Evolutionary conservation across 2,113 vertebrate species (phyloP).

Genomic region (Saguinus midas): DNA sequence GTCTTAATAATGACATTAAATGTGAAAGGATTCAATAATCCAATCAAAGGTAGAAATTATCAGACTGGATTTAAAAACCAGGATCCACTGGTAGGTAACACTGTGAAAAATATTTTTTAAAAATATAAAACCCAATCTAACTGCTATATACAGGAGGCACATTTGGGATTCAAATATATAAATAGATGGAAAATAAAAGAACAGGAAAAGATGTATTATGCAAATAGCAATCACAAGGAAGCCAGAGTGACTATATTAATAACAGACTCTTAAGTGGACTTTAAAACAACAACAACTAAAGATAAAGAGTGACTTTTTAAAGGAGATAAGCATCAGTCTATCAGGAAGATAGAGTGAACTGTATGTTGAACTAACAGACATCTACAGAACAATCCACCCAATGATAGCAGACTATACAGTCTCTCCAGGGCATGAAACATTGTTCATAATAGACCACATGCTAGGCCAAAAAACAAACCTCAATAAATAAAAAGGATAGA

Average conservation of each 20-base stretch:
- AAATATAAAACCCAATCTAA: no score
- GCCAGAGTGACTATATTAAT: not conserved
- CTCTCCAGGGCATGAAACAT: not conserved
- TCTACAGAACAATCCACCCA: not conserved
- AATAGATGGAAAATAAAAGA: not conserved
- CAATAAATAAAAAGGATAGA: not conserved
- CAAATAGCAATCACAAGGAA: not conserved
- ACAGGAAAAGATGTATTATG: not conserved
- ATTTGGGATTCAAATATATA: constrained; percentile 17
- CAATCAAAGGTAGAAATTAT: not conserved
- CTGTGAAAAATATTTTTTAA: no score
- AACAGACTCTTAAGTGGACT: not conserved
- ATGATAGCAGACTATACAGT: not conserved
- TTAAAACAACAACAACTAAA: not conserved
- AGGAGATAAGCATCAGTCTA: not conserved
- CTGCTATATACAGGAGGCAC: not conserved
- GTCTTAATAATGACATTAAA: not conserved
- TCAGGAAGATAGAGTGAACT: not conserved
- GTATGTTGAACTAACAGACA: not conserved
- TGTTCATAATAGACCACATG: not conserved
- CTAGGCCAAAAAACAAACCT: not conserved
- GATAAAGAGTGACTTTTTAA: not conserved
- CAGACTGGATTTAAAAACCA: not conserved
- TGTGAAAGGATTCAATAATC: not conserved
- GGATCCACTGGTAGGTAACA: not conserved